Evolutionary conservation across 2,113 vertebrate genomes (phyloP).

Genomic region (Scytalopus superciliaris): DNA sequence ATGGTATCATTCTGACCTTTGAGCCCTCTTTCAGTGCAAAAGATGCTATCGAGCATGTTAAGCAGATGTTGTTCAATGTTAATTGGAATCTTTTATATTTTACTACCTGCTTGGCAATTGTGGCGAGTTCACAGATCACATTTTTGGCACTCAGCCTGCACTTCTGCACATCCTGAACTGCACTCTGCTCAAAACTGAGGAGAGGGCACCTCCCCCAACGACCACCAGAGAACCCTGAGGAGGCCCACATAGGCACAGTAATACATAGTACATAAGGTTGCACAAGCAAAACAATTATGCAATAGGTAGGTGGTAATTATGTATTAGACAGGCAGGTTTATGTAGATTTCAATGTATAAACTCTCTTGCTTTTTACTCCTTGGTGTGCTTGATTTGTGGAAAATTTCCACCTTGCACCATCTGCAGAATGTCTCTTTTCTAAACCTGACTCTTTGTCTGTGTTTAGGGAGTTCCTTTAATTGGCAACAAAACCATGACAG

Average conservation of each 20-base stretch:
- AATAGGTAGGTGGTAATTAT: not conserved
- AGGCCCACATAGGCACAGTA: not conserved
- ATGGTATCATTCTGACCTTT: not conserved
- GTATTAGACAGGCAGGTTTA: not conserved
- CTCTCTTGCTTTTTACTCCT: not conserved
- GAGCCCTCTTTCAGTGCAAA: not conserved
- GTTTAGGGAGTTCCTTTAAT: no score
- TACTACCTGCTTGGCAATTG: not conserved
- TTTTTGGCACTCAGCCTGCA: not conserved
- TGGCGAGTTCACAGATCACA: not conserved
- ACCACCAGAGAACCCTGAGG: not conserved
- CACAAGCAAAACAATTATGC: not conserved
- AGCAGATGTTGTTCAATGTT: not conserved
- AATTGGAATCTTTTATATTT: not conserved
- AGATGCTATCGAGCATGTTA: not conserved
- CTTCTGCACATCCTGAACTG: not conserved
- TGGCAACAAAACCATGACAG: not conserved
- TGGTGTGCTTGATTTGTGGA: no score
- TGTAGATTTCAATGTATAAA: not conserved
- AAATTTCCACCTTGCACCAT: no score
- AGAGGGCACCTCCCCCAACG: not conserved
- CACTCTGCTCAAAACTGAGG: not conserved
- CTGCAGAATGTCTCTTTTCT: no score
- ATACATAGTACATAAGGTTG: not conserved
- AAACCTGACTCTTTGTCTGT: no score